Conservation (phyloP, 1,140 invertebrate species). For the Akabosia matsudoensis region DNA sequence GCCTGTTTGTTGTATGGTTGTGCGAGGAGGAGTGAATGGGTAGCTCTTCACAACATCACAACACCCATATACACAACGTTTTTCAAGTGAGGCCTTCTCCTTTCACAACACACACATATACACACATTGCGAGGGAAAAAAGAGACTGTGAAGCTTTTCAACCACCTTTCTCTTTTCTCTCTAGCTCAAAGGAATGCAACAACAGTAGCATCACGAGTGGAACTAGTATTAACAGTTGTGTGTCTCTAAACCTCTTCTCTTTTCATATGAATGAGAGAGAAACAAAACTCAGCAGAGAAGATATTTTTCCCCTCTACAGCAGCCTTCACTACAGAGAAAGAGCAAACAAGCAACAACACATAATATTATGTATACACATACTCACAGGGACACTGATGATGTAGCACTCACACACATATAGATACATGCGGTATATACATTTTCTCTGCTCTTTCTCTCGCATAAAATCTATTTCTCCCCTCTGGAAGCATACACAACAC, state of each 20-base stretch:
- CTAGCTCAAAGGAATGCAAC: not conserved
- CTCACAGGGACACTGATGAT: no score
- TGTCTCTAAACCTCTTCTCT: not conserved
- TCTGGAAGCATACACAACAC: no score
- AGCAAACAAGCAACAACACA: constrained; percentile 3
- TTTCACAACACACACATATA: no score
- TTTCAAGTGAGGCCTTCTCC: not conserved
- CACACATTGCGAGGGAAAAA: no score
- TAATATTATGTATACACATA: not conserved
- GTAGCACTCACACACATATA: not conserved
- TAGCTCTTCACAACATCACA: not conserved
- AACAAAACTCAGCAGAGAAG: not conserved
- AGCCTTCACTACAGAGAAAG: not conserved
- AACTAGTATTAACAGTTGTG: not conserved
- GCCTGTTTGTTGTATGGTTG: not conserved
- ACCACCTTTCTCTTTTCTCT: not conserved
- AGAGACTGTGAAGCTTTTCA: not conserved
- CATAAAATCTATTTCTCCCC: no score
- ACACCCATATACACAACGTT: not conserved
- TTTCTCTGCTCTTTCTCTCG: no score
- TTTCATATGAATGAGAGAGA: not conserved
- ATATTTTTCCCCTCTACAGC: not conserved
- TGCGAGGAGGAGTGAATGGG: not conserved
- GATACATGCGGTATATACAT: not conserved
- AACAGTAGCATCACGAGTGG: not conserved